Conservation (phyloP, 2,113 vertebrate genomes). For the Geococcyx californianus region DNA sequence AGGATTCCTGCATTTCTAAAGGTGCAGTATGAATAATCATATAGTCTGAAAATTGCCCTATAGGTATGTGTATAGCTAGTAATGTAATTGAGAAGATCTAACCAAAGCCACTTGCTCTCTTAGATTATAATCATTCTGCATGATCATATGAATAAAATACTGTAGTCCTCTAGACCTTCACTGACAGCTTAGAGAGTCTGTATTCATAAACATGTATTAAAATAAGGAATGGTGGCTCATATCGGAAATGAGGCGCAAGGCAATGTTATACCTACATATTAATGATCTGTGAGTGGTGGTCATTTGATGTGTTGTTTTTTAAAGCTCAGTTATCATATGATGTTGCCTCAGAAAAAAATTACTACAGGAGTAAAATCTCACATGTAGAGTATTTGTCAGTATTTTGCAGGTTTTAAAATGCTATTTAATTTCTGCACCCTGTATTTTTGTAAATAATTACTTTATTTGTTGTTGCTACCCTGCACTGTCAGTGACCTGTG, state of each 20-base stretch:
- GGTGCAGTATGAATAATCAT: background rate
- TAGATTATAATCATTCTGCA: background rate
- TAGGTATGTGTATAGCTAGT: background rate
- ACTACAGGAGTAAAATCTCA: background rate
- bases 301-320: background rate
- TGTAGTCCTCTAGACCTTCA: background rate
- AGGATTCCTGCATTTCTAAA: background rate
- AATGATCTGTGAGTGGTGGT: background rate
- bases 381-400: background rate
- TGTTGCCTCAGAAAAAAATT: background rate
- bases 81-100: background rate
- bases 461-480: background rate
- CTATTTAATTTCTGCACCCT: background rate
- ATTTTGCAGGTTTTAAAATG: background rate
- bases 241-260: background rate
- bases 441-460: background rate
- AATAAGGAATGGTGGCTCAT: background rate
- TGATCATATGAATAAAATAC: background rate
- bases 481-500: background rate
- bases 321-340: background rate
- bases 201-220: background rate
- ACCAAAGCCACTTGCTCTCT: background rate
- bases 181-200: background rate
- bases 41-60: background rate
- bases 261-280: background rate